phyloP scores from a whole-genome alignment of 2,113 vertebrate genomes.

The Lates calcarifer region DNA sequence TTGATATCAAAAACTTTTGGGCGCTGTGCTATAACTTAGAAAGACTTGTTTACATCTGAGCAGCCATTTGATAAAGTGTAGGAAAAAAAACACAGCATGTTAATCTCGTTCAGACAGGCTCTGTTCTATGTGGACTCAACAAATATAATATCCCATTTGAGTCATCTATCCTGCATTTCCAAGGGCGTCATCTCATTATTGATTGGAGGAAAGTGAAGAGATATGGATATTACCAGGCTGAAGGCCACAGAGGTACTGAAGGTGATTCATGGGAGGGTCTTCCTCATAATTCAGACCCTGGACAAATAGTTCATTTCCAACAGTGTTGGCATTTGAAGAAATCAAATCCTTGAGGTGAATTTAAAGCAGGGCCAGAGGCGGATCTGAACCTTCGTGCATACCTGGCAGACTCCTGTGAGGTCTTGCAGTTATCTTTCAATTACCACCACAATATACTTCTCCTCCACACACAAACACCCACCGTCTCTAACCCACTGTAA shows the following conservation, averaged over 20 bases:
- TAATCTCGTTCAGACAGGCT: constrained; percentile 54
- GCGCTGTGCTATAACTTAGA: not conserved
- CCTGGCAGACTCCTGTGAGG: constrained; percentile 51
- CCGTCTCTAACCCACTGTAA: constrained; percentile 32
- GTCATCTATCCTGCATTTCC: constrained; percentile 74
- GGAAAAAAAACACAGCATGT: constrained; percentile 9
- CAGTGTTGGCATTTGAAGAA: constrained; percentile 81
- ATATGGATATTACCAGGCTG: constrained; percentile 81
- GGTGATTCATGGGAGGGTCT: constrained; percentile 80
- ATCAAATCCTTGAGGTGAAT: constrained; percentile 77
- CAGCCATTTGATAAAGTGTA: constrained; percentile 16
- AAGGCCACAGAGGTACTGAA: constrained; percentile 76
- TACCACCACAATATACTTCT: constrained; percentile 54
- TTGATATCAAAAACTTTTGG: not conserved
- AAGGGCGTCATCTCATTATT: constrained; percentile 80
- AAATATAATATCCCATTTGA: constrained; percentile 74
- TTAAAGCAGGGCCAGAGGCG: constrained; percentile 70
- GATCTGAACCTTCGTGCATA: constrained; percentile 49
- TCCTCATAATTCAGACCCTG: constrained; percentile 77
- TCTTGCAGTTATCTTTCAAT: constrained; percentile 75
- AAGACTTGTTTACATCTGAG: not conserved
- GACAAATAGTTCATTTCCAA: constrained; percentile 80
- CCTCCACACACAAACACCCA: constrained; percentile 53
- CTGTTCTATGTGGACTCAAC: constrained; percentile 50
- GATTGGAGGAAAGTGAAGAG: constrained; percentile 81